Conservation (phyloP, 2,797 vertebrate genomes). For the Gallinago solitaria region DNA sequence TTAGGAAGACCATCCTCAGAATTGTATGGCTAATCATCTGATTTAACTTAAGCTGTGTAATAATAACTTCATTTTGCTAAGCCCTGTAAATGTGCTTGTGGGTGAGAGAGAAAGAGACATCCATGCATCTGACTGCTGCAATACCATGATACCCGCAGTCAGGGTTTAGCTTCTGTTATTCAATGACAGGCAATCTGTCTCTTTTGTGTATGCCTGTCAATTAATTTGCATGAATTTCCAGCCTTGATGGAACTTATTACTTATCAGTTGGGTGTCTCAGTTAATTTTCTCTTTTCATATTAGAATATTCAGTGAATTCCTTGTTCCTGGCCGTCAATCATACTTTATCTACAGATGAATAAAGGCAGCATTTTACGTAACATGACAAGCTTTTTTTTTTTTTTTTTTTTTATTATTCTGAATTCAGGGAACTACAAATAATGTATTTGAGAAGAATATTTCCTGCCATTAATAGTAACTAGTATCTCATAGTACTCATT, state of each 20-base stretch:
- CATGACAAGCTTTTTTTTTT: background rate
- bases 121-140: background rate
- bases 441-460: background rate
- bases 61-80: background rate
- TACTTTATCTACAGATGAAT: background rate
- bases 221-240: background rate
- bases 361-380: background rate
- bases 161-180: background rate
- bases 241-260: background rate
- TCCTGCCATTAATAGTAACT: background rate
- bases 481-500: background rate
- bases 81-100: background rate
- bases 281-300: background rate
- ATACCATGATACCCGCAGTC: background rate
- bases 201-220: background rate
- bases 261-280: background rate
- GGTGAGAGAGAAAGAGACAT: background rate
- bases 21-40: background rate
- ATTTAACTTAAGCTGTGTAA: background rate
- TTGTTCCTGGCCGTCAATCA: background rate
- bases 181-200: background rate
- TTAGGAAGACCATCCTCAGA: background rate
- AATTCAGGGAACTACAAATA: background rate
- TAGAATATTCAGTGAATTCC: background rate
- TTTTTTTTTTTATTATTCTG: background rate